Evolutionary conservation across 2,888 invertebrate genomes (phyloP), one percentile per base, ranked within the genome.

Genomic region (Psococerastis gibbosa): DNA sequence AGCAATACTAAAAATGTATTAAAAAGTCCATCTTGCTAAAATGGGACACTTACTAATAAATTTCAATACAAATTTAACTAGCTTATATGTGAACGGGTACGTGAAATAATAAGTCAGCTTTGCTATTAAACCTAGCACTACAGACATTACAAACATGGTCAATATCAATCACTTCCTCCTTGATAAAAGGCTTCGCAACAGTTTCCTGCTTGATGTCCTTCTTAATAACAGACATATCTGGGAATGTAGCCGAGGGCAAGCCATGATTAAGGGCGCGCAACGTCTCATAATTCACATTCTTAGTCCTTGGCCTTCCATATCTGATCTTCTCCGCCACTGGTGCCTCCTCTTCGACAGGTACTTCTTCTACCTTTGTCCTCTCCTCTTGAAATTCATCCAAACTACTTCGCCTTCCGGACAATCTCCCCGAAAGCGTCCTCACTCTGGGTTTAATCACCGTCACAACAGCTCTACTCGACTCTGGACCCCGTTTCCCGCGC

Each of bases 51-150:
- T n/a, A n/a, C n/a, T n/a, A n/a, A n/a, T n/a, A n/a, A n/a, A n/a
- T n/a, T n/a, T n/a, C n/a, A n/a, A n/a, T n/a, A n/a, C n/a, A n/a
- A n/a, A n/a, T n/a, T n/a, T n/a, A n/a, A n/a, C n/a, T 33, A 33
- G 33, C 16, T 49, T 51, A 52, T 42, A 85, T 84, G 60, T 85
- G 84, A 57, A 83, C 73, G 45, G 81, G 80, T 54, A 84, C 82
- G 61, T 85, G 84, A 44, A 78, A 67, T 48, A 84, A 62, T 34
- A 78, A 60, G 50, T 80, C 79, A 42, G 78, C 75, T 42, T 81
- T 48, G 71, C 49, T 77, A 75, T 73, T 65, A 60, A 85, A 85
- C 51, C 76, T 72, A 41, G 75, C 71, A 44, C 77, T 71, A 59
- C 85, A 85, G 79, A 85, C 83, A 60, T 83, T 83, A 57, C 85